Conservation (phyloP, 2,888 invertebrate genomes). For the Falcaria lacertinaria region DNA sequence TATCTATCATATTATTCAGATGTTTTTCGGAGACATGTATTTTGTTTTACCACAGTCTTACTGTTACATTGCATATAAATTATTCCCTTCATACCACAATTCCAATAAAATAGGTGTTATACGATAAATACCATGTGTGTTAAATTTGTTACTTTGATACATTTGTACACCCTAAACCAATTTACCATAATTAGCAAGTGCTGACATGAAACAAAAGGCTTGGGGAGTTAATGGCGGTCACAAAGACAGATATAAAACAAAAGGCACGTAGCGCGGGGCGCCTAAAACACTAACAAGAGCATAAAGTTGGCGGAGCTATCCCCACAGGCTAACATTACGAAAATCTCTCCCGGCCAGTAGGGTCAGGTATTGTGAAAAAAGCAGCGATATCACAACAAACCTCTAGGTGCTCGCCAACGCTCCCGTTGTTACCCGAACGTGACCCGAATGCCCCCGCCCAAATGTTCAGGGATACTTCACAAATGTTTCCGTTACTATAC, state of each 20-base stretch:
- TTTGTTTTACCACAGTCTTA: too few species aligned
- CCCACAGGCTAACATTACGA: slow-evolving; percentile 50
- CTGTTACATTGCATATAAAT: too few species aligned
- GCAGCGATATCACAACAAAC: slow-evolving; percentile 74
- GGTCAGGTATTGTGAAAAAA: slow-evolving; percentile 74
- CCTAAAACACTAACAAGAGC: slow-evolving; percentile 48
- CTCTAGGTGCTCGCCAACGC: slow-evolving; percentile 64
- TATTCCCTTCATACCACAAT: too few species aligned
- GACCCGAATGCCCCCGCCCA: slow-evolving; percentile 61
- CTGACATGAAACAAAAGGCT: neutral
- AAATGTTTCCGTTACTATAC: slow-evolving; percentile 73
- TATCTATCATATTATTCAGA: too few species aligned
- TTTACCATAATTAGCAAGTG: slow-evolving; percentile 3
- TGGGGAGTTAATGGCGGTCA: slow-evolving; percentile 1
- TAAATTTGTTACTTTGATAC: too few species aligned
- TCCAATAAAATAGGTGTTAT: too few species aligned
- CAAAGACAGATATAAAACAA: slow-evolving; percentile 15
- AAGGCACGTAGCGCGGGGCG: slow-evolving; percentile 39
- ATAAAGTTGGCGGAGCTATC: slow-evolving; percentile 50
- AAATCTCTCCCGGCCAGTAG: slow-evolving; percentile 57
- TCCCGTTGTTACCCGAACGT: slow-evolving; percentile 68
- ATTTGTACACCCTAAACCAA: neutral
- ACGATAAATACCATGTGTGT: too few species aligned
- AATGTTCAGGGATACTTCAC: slow-evolving; percentile 65
- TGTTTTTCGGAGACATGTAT: too few species aligned